Base-by-base conservation (phyloP, 2,113 vertebrate genomes). In the Phainopepla nitens region DNA sequence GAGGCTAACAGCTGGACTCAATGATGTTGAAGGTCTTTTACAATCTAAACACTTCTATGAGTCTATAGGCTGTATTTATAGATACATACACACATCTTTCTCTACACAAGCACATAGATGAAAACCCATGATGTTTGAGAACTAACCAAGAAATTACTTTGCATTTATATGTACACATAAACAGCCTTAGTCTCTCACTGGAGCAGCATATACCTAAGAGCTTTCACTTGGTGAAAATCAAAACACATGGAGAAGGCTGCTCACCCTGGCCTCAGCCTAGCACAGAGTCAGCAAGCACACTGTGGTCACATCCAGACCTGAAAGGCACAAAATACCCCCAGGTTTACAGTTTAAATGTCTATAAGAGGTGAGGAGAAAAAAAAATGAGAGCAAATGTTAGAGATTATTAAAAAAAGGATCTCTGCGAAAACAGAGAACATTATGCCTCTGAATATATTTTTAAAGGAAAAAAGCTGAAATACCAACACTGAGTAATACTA, bases 21-120 rank as follows among this genome's bases (percentile, higher is more conserved):
- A 39, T 58, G 23, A 60, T 82, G 19, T 29, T 39, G 36, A 47
- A 61, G 16, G 17, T 54, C 21, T 54, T 61, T 54, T 19, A 58
- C 20, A 35, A 82, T 11, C 39, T 35, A 82, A 68, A 76, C 21
- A 68, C 61, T 23, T 69, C n/a, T 31, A 2, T 54, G n/a, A 69
- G 11, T 41, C 24, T 15, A 9, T 0, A 31, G 10, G n/a, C 0
- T 23, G 2, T 42, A 25, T 75, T 28, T 66, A 47, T 33, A 54
- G 27, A 31, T 9, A 36, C 3, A 49, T 11, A 50, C 4, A 12
- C 7, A 9, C 4, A 17, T 27, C 19, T 57, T 69, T 84, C 36
- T 80, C 16, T 22, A 61, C 2, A 9, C 5, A 60, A 83, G 3
- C 8, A 7, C 4, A 1, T 4, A 45, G 25, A 73, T 44, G 13